Evolutionary conservation across 2,888 invertebrate species (phyloP).

Genomic region (Meganola albula): DNA sequence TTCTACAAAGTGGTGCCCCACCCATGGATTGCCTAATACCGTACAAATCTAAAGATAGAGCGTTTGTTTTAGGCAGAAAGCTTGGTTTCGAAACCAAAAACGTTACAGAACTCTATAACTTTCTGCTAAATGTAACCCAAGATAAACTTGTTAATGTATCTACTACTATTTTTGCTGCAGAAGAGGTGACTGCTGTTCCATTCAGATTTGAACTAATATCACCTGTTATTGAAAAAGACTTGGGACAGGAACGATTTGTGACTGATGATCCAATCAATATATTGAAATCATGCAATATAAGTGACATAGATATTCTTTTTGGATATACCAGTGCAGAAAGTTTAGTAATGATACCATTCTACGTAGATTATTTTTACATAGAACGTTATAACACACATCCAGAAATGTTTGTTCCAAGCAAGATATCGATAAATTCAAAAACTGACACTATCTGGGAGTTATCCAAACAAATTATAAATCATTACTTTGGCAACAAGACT

Average conservation of each 20-base stretch:
- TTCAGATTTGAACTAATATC: neutral
- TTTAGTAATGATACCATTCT: neutral
- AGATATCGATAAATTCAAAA: slow-evolving; percentile 1
- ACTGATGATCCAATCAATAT: neutral
- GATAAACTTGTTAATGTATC: neutral
- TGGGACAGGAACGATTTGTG: slow-evolving; percentile 4
- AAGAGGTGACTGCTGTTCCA: neutral
- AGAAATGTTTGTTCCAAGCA: slow-evolving; percentile 11
- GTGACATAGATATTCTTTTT: slow-evolving; percentile 1
- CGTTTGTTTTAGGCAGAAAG: neutral
- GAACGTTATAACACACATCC: neutral
- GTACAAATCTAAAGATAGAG: neutral
- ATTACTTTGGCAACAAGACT: slow-evolving; percentile 9
- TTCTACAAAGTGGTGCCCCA: slow-evolving; percentile 1
- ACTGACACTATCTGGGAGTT: slow-evolving; percentile 4
- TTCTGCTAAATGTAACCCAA: neutral
- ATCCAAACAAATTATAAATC: slow-evolving; percentile 4
- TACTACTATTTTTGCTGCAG: neutral
- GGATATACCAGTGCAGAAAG: slow-evolving; percentile 1
- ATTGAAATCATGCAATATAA: slow-evolving; percentile 1
- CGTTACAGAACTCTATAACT: neutral
- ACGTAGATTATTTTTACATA: neutral
- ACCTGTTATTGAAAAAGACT: slow-evolving; percentile 4
- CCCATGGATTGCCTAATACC: neutral
- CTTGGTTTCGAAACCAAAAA: slow-evolving; percentile 1